These are phyloP conservation scores for Takifugu bimaculatus DNA, from an alignment of 2,113 vertebrate genomes.

Conservation along the genomic window DNA sequence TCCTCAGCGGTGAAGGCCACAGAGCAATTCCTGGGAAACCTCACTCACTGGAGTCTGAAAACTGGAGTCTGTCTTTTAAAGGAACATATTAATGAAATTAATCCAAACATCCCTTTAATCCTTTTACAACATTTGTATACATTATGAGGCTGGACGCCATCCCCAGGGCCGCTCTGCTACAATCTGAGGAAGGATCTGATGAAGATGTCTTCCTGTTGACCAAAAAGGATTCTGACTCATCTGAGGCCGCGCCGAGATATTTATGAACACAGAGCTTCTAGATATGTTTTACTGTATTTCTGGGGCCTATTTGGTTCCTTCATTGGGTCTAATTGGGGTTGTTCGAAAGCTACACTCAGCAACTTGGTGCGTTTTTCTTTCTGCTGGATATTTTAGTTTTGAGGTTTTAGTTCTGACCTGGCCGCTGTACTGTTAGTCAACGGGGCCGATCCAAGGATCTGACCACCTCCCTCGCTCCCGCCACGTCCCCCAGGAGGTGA, in stretches of 20 bases:
- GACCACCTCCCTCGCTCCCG: no score
- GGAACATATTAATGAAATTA: no score
- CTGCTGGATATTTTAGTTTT: no score
- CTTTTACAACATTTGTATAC: background rate
- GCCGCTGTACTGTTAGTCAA: no score
- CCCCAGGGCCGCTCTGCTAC: accelerated
- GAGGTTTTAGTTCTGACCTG: no score
- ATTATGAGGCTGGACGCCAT: background rate
- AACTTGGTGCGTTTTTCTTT: no score
- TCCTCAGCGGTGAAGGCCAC: background rate
- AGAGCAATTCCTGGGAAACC: constrained; percentile 7
- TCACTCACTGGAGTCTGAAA: background rate
- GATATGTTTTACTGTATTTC: background rate
- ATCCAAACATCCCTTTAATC: background rate
- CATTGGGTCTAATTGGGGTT: background rate
- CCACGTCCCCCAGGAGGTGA: no score
- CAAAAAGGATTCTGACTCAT: constrained; percentile 18
- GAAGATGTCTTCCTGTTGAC: constrained; percentile 22
- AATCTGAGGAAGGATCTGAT: constrained; percentile 32
- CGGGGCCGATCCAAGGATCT: no score
- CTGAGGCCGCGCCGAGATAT: constrained; percentile 2
- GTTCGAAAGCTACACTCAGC: no score
- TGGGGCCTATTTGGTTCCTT: background rate
- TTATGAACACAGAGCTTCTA: constrained; percentile 14
- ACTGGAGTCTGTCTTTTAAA: background rate